A percentile compares a stretch with the other conserved stretches of the same genome.
phyloP scores from a whole-genome alignment of 2,888 invertebrate genomes.

The Caenorhabditis sp. region DNA sequence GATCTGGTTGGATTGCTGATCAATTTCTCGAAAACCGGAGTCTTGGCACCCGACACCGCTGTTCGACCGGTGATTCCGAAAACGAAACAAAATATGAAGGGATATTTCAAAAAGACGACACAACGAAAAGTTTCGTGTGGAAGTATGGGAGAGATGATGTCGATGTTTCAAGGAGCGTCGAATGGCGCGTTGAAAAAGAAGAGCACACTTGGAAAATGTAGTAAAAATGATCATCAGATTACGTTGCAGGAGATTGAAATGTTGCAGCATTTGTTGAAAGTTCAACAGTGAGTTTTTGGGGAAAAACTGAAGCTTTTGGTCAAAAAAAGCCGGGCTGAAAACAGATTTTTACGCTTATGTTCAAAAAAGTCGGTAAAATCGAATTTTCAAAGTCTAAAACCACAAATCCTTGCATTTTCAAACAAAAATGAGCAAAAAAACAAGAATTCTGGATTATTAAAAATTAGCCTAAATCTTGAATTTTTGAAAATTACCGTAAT shows the following conservation, averaged over 20 bases:
- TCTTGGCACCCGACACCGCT: slow-evolving; percentile 9
- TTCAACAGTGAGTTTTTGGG: slow-evolving; percentile 26
- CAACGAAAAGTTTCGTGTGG: background rate
- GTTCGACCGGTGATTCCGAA: background rate
- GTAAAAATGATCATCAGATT: slow-evolving; percentile 14
- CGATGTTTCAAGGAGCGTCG: slow-evolving; percentile 16
- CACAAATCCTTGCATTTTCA: background rate
- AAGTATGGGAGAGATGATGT: slow-evolving; percentile 14
- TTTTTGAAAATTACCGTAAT: background rate
- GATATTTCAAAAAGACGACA: background rate
- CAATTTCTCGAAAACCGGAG: slow-evolving; percentile 74
- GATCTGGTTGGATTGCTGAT: slow-evolving; percentile 91
- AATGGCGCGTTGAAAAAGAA: slow-evolving; percentile 10
- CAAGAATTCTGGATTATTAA: too few species aligned
- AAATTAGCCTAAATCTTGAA: too few species aligned
- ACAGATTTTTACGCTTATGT: too few species aligned
- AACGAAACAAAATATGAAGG: slow-evolving; percentile 6
- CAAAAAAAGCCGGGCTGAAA: background rate
- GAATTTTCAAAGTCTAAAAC: too few species aligned
- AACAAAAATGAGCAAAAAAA: too few species aligned
- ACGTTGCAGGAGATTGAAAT: slow-evolving; percentile 26
- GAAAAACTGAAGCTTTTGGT: too few species aligned
- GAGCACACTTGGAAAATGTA: slow-evolving; percentile 1
- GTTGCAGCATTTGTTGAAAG: slow-evolving; percentile 29
- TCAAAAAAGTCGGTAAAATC: too few species aligned